These are phyloP conservation scores for Poeciliopsis turneri DNA, from an alignment of 2,797 vertebrate genomes.

Conservation along the genomic window DNA sequence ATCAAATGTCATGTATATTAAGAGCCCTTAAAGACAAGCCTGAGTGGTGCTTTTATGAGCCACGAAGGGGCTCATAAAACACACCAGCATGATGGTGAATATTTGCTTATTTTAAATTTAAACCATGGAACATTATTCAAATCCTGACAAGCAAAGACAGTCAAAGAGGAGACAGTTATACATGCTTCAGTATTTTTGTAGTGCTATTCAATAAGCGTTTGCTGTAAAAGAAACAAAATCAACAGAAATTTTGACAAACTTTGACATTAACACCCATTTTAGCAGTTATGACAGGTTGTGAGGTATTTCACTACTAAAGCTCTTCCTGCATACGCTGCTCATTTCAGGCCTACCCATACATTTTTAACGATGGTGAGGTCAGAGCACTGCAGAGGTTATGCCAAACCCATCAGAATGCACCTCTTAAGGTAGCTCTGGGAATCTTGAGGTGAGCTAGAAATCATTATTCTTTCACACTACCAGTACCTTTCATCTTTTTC, in stretches of 20 bases:
- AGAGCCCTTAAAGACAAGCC: background rate
- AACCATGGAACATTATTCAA: background rate
- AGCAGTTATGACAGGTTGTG: background rate
- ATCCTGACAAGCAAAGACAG: background rate
- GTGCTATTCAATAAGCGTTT: background rate
- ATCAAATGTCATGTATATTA: background rate
- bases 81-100: slow-evolving; percentile 3
- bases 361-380: slow-evolving; percentile 10
- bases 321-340: background rate
- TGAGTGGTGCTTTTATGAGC: background rate
- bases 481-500: background rate
- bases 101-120: background rate
- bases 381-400: background rate
- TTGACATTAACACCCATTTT: background rate
- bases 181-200: background rate
- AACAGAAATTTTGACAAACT: background rate
- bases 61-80: background rate
- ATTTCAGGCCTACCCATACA: background rate
- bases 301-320: background rate
- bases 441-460: background rate
- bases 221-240: background rate
- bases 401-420: slow-evolving; percentile 1
- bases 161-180: background rate
- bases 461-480: background rate
- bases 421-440: background rate